Percentiles rank a stretch among this genome's conserved stretches.
Conservation (phyloP, 92 coral and sea anemone species). For the Blastomussa wellsi region DNA sequence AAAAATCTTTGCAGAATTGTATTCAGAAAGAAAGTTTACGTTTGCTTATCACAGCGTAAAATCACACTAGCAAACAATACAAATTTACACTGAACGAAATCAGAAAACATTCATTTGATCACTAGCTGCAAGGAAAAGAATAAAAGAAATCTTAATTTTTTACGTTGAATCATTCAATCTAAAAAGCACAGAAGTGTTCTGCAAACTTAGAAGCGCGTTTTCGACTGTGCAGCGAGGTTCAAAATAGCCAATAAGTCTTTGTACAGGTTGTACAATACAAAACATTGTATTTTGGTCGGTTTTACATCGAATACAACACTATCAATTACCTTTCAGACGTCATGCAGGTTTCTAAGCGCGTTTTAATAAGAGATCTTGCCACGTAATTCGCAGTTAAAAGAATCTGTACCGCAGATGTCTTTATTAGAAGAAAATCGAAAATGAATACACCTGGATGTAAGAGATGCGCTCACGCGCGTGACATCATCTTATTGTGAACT, state of each 20-base stretch:
- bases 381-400: not conserved
- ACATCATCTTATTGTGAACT: not conserved
- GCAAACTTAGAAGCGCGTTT: not conserved
- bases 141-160: not conserved
- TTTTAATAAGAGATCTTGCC: not conserved
- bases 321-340: not conserved
- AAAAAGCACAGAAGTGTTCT: not conserved
- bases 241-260: constrained; percentile 3
- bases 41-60: not conserved
- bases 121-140: not conserved
- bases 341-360: not conserved
- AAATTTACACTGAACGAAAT: not conserved
- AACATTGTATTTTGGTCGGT: not conserved
- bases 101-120: not conserved
- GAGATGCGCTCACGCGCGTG: no score
- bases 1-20: not conserved
- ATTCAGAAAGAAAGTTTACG: not conserved
- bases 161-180: not conserved
- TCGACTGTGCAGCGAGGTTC: not conserved
- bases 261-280: not conserved
- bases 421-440: not conserved
- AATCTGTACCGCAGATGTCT: not conserved
- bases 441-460: not conserved
- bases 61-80: not conserved
- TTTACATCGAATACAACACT: not conserved